Evolutionary conservation across 2,113 vertebrate species (phyloP).

Genomic region (Mus musculus): DNA sequence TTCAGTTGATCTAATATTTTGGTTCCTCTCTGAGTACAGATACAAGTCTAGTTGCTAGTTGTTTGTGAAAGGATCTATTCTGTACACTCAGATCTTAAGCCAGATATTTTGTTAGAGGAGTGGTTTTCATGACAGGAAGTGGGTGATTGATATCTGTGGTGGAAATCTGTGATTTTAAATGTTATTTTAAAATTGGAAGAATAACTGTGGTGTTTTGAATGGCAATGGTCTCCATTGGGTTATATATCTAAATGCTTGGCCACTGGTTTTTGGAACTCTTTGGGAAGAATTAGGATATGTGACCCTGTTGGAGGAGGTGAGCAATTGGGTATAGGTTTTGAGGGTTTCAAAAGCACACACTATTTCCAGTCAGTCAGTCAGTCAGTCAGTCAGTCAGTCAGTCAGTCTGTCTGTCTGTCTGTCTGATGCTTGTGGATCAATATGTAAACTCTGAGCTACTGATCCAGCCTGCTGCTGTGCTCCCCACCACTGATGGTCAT

Average conservation of each 20-base stretch:
- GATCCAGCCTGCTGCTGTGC: not conserved
- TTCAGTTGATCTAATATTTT: not conserved
- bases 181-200: not conserved
- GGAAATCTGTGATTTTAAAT: not conserved
- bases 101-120: not conserved
- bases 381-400: not conserved
- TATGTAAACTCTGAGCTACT: not conserved
- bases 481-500: not conserved
- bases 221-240: not conserved
- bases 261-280: not conserved
- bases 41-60: not conserved
- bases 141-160: not conserved
- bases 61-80: not conserved
- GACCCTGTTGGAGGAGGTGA: not conserved
- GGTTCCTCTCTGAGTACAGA: not conserved
- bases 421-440: not conserved
- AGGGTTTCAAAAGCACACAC: not conserved
- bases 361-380: not conserved
- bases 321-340: not conserved
- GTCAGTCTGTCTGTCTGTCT: too few relatives aligned
- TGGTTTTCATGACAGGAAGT: not conserved
- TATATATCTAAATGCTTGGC: not conserved
- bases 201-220: not conserved
- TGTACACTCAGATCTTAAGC: not conserved
- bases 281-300: not conserved